Conservation (phyloP, 92 coral and sea anemone species). For the Phenganax stokvisi region DNA sequence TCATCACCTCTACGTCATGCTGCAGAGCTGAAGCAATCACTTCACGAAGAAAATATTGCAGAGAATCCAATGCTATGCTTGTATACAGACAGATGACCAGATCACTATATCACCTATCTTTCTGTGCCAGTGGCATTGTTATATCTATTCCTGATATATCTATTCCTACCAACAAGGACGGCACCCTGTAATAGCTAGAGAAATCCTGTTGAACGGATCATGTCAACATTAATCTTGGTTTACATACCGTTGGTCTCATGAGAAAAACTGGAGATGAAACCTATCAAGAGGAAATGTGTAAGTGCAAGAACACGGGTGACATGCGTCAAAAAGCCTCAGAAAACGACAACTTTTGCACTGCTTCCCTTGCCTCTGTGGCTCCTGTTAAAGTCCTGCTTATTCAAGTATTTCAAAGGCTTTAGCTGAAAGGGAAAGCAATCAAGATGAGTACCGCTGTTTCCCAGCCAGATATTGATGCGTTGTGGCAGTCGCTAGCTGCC, state of each 20-base stretch:
- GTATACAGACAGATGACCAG: constrained; percentile 35
- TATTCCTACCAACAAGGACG: constrained; percentile 17
- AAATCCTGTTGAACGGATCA: constrained; percentile 30
- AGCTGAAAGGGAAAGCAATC: constrained; percentile 19
- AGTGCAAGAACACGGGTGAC: constrained; percentile 5
- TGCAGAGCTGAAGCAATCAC: constrained; percentile 33
- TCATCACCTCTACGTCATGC: constrained; percentile 37
- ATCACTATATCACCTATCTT: constrained; percentile 22
- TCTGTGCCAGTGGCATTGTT: constrained; percentile 26
- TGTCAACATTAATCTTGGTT: constrained; percentile 22
- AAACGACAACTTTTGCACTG: neutral
- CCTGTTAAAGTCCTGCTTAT: neutral
- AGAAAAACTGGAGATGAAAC: constrained; percentile 18
- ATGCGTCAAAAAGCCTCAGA: constrained; percentile 13
- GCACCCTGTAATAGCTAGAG: constrained; percentile 19
- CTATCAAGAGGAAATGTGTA: neutral
- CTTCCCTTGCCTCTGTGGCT: constrained; percentile 12
- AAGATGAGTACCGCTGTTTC: constrained; percentile 5
- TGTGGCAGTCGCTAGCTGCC: constrained; percentile 2
- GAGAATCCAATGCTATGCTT: constrained; percentile 20
- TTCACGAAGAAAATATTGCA: constrained; percentile 16
- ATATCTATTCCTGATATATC: constrained; percentile 6
- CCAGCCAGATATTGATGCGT: constrained; percentile 5
- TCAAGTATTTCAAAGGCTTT: constrained; percentile 18
- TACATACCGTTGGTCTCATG: constrained; percentile 18